Evolutionary conservation across 2,113 vertebrate species (phyloP).

Genomic region (Albula glossodonta): DNA sequence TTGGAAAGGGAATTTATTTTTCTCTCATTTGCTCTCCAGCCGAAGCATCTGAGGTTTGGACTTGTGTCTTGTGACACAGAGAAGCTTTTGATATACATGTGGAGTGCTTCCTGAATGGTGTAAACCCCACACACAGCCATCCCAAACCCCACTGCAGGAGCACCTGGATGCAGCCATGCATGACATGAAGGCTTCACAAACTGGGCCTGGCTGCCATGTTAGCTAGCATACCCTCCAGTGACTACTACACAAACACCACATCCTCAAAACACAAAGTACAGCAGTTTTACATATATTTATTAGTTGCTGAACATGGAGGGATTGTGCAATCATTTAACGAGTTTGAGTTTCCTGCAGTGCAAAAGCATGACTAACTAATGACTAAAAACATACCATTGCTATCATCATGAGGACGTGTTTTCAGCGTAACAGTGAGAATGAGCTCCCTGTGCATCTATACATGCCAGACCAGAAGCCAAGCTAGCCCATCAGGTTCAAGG

Average conservation of each 20-base stretch:
- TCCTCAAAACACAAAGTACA: neutral
- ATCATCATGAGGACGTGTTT: neutral
- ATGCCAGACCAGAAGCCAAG: neutral
- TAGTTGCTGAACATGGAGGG: no score
- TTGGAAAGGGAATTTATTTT: neutral
- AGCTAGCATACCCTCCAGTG: no score
- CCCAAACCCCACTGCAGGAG: neutral
- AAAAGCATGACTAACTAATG: neutral
- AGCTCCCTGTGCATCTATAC: neutral
- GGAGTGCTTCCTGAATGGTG: neutral
- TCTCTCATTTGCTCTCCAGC: neutral
- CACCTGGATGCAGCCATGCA: neutral
- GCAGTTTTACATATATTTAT: neutral
- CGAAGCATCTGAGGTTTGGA: neutral
- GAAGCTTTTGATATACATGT: slow-evolving; percentile 3
- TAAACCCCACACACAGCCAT: neutral
- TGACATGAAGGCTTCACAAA: neutral
- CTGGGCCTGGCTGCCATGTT: neutral
- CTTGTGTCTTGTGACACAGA: neutral
- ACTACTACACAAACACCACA: neutral
- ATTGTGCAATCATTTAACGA: neutral
- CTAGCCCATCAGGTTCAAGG: neutral
- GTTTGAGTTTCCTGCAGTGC: neutral
- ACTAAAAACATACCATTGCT: neutral
- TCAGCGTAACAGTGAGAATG: neutral